Evolutionary conservation across 2,888 invertebrate species (phyloP).

Genomic region (Drosophila atripex): DNA sequence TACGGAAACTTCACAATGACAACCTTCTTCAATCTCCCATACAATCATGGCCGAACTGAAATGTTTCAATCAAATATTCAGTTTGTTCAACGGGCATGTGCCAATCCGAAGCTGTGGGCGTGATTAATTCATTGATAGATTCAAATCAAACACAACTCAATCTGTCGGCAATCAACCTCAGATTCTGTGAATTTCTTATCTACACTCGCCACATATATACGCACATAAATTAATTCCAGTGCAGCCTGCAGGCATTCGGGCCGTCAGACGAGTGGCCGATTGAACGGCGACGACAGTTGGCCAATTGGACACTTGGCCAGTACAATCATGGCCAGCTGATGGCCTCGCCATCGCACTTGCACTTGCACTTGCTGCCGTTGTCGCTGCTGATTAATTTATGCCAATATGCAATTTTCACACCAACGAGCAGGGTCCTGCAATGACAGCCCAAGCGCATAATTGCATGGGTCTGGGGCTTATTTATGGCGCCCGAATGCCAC

Average conservation of each 20-base stretch:
- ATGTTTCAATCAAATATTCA: constrained; percentile 10
- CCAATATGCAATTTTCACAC: constrained; percentile 77
- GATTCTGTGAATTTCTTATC: constrained; percentile 30
- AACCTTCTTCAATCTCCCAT: not conserved
- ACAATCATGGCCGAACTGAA: not conserved
- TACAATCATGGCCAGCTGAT: constrained; percentile 66
- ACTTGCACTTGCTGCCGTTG: constrained; percentile 13
- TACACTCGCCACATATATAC: constrained; percentile 33
- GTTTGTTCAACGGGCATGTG: constrained; percentile 1
- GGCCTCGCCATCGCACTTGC: constrained; percentile 25
- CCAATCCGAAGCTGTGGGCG: not conserved
- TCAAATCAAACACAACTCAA: constrained; percentile 34
- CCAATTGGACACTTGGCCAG: constrained; percentile 45
- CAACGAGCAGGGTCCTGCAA: constrained; percentile 60
- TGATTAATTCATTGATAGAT: constrained; percentile 25
- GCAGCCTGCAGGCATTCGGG: constrained; percentile 25
- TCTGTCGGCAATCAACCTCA: constrained; percentile 25
- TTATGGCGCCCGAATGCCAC: constrained; percentile 52
- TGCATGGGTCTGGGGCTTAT: constrained; percentile 63
- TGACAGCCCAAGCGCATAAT: constrained; percentile 75
- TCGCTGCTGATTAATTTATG: constrained; percentile 72
- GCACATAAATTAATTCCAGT: constrained; percentile 14
- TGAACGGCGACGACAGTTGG: constrained; percentile 31
- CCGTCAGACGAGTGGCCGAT: not conserved
- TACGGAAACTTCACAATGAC: not conserved